A percentile compares a stretch with the other conserved stretches of the same genome.
Evolutionary conservation across 2,888 invertebrate species (phyloP).

Genomic region (Chymomyza fuscimana): DNA sequence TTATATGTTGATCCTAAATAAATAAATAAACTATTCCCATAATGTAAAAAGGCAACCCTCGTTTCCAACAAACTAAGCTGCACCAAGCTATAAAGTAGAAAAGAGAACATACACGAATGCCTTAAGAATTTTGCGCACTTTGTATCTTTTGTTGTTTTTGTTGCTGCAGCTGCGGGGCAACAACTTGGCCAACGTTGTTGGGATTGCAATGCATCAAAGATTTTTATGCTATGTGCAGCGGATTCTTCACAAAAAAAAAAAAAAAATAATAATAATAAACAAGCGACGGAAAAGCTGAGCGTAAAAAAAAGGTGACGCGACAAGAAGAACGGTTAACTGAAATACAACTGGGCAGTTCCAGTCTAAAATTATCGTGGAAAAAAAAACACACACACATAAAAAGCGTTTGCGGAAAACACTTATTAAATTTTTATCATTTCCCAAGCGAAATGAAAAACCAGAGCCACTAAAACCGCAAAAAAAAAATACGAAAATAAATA

Average conservation of each 20-base stretch:
- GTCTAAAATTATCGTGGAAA: slow-evolving; percentile 8
- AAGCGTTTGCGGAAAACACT: slow-evolving; percentile 55
- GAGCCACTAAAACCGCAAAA: slow-evolving; percentile 10
- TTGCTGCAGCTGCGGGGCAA: slow-evolving; percentile 4
- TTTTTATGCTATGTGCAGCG: slow-evolving; percentile 35
- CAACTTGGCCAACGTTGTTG: slow-evolving; percentile 21
- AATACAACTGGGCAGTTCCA: slow-evolving; percentile 36
- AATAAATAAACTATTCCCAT: too few species aligned
- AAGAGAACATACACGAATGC: too few species aligned
- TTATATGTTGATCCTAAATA: too few species aligned
- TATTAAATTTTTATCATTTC: slow-evolving; percentile 67
- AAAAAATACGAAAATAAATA: neutral
- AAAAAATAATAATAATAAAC: slow-evolving; percentile 30
- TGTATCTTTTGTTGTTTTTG: slow-evolving; percentile 38
- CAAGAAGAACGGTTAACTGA: slow-evolving; percentile 61
- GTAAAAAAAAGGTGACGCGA: slow-evolving; percentile 39
- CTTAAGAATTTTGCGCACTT: slow-evolving; percentile 11
- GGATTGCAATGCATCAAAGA: slow-evolving; percentile 45
- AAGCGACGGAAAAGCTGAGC: slow-evolving; percentile 10
- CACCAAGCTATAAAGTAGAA: too few species aligned
- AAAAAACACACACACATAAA: neutral
- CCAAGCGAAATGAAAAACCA: slow-evolving; percentile 49
- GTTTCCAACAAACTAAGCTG: too few species aligned
- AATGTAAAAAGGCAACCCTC: too few species aligned
- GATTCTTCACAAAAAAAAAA: slow-evolving; percentile 35